Base-by-base conservation (phyloP, 1,140 invertebrate genomes). In the Drosophila orena region DNA sequence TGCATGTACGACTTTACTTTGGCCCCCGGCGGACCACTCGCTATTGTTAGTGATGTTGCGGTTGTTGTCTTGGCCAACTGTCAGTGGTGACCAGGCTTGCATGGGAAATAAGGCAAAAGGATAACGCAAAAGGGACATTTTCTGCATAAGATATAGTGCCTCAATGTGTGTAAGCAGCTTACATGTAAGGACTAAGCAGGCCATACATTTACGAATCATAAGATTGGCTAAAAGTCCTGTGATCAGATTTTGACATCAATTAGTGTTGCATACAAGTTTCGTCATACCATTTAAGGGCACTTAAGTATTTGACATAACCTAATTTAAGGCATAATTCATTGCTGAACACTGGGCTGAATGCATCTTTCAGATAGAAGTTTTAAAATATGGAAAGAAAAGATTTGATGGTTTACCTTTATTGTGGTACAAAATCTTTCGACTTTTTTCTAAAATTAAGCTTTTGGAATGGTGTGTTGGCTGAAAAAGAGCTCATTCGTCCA, bases 1-100 rank as follows among this genome's bases (percentile, higher is more conserved):
- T 86, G 79, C 79, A 79, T 88, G 78, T 88, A 65, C 65, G 46
- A 49, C 57, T 56, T 52, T 27, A 44, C 57, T 56, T 52, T 27
- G 40, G 55, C 55, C 50, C 52, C 27, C 15, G 34, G 53, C 49
- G 15, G 22, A 34, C 55, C 44, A 50, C 42, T 55, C 27, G 30
- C 20, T 58, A 47, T 60, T 50, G 38, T 43, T 71, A 54, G 30
- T 42, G 44, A 55, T 54, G 40, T 75, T 47, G 53, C 34, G 35
- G 58, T 58, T 75, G 75, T 55, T 54, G 24, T 66, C 30, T 58
- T 47, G 58, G 46, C 47, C 46, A 14, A 44, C 15, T 35, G 49
- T 15, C 14, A 54, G 27, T 54, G 59, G 14, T 50, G 47, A 34
- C n/a, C 47, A 11, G n/a, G n/a, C 15, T 34, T 15, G 10, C 4